phyloP scores from a whole-genome alignment of 2,888 invertebrate genomes.

The Dione vanillae region DNA sequence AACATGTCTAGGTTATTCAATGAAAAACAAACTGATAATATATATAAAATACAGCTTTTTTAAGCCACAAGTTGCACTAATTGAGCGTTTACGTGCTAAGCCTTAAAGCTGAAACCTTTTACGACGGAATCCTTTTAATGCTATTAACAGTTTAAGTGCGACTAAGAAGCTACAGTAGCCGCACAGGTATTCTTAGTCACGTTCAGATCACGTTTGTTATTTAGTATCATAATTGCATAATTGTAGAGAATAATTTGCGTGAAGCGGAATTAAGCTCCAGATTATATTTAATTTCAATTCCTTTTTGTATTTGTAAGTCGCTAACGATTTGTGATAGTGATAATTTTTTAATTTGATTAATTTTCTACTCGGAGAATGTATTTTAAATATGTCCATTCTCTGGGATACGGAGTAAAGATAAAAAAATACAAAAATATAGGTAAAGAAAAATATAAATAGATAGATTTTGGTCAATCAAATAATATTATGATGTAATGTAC shows the following conservation, averaged over 20 bases:
- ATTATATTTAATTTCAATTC: conserved; percentile 18
- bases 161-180: conserved; percentile 40
- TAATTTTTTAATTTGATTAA: neutral
- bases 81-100: conserved; percentile 43
- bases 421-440: too few species aligned
- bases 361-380: too few species aligned
- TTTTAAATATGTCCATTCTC: too few species aligned
- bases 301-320: neutral
- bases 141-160: conserved; percentile 46
- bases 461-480: too few species aligned
- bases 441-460: too few species aligned
- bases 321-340: neutral
- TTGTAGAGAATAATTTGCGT: conserved; percentile 33
- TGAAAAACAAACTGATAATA: neutral
- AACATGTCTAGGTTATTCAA: neutral
- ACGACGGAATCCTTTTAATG: conserved; percentile 58
- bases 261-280: conserved; percentile 23
- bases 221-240: conserved; percentile 45
- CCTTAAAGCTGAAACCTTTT: conserved; percentile 62
- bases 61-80: conserved; percentile 29
- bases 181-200: conserved; percentile 40
- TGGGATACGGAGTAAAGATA: too few species aligned
- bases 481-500: too few species aligned
- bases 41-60: neutral
- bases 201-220: conserved; percentile 37